These are phyloP conservation scores for Ormia ochracea DNA, from an alignment of 2,888 invertebrate species.

Conservation along the genomic window DNA sequence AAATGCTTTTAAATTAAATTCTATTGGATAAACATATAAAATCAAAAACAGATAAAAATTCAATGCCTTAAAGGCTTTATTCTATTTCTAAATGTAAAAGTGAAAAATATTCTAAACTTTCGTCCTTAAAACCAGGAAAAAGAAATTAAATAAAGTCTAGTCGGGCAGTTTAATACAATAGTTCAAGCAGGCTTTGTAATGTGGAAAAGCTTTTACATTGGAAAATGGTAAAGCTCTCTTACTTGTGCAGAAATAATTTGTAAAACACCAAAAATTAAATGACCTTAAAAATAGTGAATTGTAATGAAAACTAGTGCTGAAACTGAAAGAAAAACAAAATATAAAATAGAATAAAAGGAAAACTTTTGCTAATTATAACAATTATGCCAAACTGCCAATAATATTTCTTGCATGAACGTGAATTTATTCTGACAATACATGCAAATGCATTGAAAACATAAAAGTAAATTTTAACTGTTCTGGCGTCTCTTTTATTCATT, in stretches of 20 bases:
- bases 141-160: constrained; percentile 2
- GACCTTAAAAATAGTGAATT: constrained; percentile 44
- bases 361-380: constrained; percentile 34
- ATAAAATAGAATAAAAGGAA: constrained; percentile 30
- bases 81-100: constrained; percentile 7
- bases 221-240: neutral
- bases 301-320: constrained; percentile 15
- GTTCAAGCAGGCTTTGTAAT: constrained; percentile 1
- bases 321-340: neutral
- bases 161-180: constrained; percentile 27
- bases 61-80: constrained; percentile 20
- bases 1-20: too few relatives aligned
- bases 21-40: too few relatives aligned
- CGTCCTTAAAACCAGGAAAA: neutral
- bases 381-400: constrained; percentile 31
- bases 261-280: constrained; percentile 1
- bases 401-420: constrained; percentile 7
- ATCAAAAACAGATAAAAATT: neutral
- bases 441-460: constrained; percentile 35
- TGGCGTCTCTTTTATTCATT: constrained; percentile 14
- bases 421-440: constrained; percentile 54
- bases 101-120: constrained; percentile 26
- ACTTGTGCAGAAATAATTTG: neutral
- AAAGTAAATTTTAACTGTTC: constrained; percentile 15
- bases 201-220: neutral